Evolutionary conservation across 1,140 invertebrate species (phyloP).

Genomic region (Megalopta genalis): DNA sequence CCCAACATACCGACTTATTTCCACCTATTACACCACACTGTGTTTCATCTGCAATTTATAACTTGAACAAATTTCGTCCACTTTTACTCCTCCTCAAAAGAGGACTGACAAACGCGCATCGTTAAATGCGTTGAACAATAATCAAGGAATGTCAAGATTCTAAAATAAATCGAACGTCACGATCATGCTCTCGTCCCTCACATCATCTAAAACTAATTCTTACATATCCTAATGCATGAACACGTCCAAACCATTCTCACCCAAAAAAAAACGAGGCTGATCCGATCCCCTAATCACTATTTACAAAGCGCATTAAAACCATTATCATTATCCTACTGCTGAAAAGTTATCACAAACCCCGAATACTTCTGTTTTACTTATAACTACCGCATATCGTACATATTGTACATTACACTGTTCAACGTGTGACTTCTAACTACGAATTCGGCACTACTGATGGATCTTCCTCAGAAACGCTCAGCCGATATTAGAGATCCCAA

Average conservation of each 20-base stretch:
- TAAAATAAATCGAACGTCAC: constrained; percentile 4
- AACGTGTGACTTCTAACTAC: no score
- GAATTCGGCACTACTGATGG: no score
- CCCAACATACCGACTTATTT: no score
- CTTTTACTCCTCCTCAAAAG: background rate
- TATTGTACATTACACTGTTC: background rate
- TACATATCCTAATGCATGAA: constrained; percentile 7
- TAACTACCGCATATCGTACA: background rate
- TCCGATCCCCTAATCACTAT: constrained; percentile 21
- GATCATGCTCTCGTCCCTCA: background rate
- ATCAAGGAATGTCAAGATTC: constrained; percentile 54
- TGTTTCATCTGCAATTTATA: background rate
- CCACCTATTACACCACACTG: no score
- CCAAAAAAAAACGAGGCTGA: background rate
- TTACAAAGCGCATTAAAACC: constrained; percentile 23
- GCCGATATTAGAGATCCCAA: no score
- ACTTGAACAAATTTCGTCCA: background rate
- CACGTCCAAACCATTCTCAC: constrained; percentile 28
- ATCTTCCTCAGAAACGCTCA: no score
- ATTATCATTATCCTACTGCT: constrained; percentile 20
- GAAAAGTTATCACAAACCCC: constrained; percentile 42
- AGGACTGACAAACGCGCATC: constrained; percentile 17
- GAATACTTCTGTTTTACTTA: constrained; percentile 18
- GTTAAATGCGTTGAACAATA: constrained; percentile 52
- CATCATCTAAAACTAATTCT: background rate